Base-by-base conservation (phyloP, 2,888 invertebrate genomes). In the Mesorhabditis belari region DNA sequence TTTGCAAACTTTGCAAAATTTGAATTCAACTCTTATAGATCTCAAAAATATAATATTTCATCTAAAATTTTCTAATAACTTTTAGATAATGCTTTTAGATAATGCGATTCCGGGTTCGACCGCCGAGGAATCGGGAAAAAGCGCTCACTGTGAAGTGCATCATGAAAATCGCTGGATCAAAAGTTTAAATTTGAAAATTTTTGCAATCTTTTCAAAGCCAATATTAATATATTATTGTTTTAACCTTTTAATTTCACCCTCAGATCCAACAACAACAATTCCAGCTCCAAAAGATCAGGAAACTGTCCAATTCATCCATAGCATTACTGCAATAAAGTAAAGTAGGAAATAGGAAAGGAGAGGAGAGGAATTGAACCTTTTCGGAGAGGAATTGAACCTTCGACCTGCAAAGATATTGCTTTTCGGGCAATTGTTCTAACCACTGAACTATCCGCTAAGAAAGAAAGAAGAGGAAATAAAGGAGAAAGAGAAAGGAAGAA, bases 71-170 rank as follows among this genome's bases (percentile, higher is more conserved):
- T 17, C 35, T 35, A 35, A 12, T 35, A 17, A 35, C 35, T 50
- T 19, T 50, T 19, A 50, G 9, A 50, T 21, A 50, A n/a, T n/a
- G n/a, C 28, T 64, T 69, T n/a, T 58, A 74, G 72, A 61, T 75
- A 5, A 77, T 77, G 77, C 65, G 79, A 3, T 79, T 79, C 70
- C 88, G 96, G 71, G 90, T 95, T 75, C 87, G 92, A 66, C 95
- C 92, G 59, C 94, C 94, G 60, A 89, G 89, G 84, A 93, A 93
- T 86, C 87, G 94, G 70, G 96, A 98, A 85, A 87, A 98, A 81
- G 96, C 98, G 58, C 86, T 98, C 71, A 94, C 94, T 83, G 86
- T 96, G 57, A 92, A 91, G 83, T 89, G 91, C 56, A 88, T 88
- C 24, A 80, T 81, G 80, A 77, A 77, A 60, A 75, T 81, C 49